Conservation (phyloP, 2,113 vertebrate genomes). For the Calyptomena viridis region DNA sequence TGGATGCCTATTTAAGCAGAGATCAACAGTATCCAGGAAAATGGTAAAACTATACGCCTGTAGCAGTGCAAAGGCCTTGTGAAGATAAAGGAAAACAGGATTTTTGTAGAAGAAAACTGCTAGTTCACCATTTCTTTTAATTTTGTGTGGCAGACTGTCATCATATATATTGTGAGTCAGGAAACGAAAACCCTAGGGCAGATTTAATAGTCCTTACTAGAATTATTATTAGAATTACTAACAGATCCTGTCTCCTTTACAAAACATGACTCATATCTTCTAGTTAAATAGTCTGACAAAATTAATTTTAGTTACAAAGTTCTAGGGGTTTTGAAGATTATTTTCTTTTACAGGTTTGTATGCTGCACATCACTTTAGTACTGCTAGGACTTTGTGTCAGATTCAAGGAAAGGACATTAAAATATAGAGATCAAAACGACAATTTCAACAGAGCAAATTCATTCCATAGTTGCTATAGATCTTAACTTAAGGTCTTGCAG, state of each 20-base stretch:
- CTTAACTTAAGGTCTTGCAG: not conserved
- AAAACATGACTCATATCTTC: not conserved
- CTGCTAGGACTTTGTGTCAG: not conserved
- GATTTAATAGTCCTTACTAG: not conserved
- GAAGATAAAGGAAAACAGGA: not conserved
- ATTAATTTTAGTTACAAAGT: not conserved
- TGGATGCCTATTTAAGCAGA: not conserved
- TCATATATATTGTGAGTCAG: not conserved
- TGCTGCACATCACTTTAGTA: not conserved
- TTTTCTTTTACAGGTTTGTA: not conserved
- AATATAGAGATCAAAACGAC: not conserved
- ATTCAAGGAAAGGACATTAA: not conserved
- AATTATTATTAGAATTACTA: not conserved
- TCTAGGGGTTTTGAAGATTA: not conserved
- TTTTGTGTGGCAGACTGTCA: not conserved
- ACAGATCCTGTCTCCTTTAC: not conserved
- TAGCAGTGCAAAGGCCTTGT: not conserved
- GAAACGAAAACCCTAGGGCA: not conserved
- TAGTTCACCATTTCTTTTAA: not conserved
- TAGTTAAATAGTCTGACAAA: not conserved
- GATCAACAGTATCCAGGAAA: not conserved
- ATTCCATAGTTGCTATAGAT: not conserved
- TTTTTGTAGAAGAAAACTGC: not conserved
- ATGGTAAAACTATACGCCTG: not conserved
- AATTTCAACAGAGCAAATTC: not conserved